Conservation (phyloP, 2,888 invertebrate genomes). For the Agonopterix subpropinquella region DNA sequence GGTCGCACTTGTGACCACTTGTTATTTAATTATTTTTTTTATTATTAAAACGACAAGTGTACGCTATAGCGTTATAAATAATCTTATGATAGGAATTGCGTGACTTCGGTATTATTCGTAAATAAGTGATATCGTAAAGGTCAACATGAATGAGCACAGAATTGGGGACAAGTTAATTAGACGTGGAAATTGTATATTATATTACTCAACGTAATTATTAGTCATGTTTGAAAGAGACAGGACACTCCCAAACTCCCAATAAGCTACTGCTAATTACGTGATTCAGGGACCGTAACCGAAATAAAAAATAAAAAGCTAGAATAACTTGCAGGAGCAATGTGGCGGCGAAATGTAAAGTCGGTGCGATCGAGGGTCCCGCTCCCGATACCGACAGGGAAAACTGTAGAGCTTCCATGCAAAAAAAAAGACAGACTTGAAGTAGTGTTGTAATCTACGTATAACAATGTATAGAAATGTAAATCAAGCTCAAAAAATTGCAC, state of each 20-base stretch:
- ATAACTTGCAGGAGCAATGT: conserved; percentile 44
- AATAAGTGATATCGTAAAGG: conserved; percentile 2
- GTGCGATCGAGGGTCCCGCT: conserved; percentile 18
- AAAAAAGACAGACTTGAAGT: too few relatives aligned
- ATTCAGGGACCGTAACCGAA: conserved; percentile 66
- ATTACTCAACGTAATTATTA: conserved; percentile 38
- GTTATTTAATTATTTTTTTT: conserved; percentile 55
- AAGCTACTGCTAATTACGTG: conserved; percentile 66
- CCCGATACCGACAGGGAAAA: conserved; percentile 12
- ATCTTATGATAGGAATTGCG: conserved; percentile 11
- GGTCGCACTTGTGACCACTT: conserved; percentile 63
- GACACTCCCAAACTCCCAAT: conserved; percentile 50
- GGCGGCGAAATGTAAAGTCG: conserved; percentile 49
- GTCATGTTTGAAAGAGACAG: conserved; percentile 45
- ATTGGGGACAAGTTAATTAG: conserved; percentile 14
- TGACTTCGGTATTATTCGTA: conserved; percentile 7
- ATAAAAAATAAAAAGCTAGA: conserved; percentile 55
- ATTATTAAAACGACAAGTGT: conserved; percentile 46
- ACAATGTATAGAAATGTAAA: too few relatives aligned
- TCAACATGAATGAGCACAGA: conserved; percentile 8
- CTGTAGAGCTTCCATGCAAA: conserved; percentile 15
- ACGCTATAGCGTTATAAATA: conserved; percentile 4
- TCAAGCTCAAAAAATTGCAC: too few relatives aligned
- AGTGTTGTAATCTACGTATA: too few relatives aligned
- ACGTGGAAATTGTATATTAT: conserved; percentile 22